Conservation (phyloP, 2,888 invertebrate species). For the Melieria omissa region DNA sequence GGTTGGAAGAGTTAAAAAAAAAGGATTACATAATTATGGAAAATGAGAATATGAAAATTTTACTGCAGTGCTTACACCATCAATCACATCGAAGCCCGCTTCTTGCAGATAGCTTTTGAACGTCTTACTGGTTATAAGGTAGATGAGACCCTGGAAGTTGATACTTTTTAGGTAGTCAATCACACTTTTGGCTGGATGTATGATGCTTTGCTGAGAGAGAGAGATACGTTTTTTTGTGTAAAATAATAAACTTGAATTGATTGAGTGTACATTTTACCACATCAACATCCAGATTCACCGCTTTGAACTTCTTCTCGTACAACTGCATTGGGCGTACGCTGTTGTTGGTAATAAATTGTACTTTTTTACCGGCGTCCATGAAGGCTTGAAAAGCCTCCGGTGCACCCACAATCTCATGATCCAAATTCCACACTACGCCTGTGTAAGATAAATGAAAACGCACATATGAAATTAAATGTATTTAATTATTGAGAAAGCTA, state of each 20-base stretch:
- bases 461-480: not conserved
- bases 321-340: conserved; percentile 54
- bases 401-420: conserved; percentile 56
- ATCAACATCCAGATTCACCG: conserved; percentile 52
- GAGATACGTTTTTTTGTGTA: not conserved
- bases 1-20: not conserved
- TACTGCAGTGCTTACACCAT: conserved; percentile 58
- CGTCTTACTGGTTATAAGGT: conserved; percentile 61
- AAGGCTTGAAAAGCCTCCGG: conserved; percentile 61
- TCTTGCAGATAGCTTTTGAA: conserved; percentile 62
- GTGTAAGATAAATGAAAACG: not conserved
- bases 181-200: conserved; percentile 67
- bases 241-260: not conserved
- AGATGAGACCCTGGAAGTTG: conserved; percentile 68
- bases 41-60: not conserved
- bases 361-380: conserved; percentile 63
- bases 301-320: conserved; percentile 52
- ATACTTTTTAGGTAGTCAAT: conserved; percentile 67
- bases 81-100: conserved; percentile 65
- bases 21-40: not conserved
- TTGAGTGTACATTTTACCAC: conserved; percentile 34
- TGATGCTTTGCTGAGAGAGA: conserved; percentile 49
- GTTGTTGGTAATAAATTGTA: conserved; percentile 67
- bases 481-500: no score
- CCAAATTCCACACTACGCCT: conserved; percentile 68